Base-by-base conservation (phyloP, 2,888 invertebrate species). In the Dorcus parallelipipedus region DNA sequence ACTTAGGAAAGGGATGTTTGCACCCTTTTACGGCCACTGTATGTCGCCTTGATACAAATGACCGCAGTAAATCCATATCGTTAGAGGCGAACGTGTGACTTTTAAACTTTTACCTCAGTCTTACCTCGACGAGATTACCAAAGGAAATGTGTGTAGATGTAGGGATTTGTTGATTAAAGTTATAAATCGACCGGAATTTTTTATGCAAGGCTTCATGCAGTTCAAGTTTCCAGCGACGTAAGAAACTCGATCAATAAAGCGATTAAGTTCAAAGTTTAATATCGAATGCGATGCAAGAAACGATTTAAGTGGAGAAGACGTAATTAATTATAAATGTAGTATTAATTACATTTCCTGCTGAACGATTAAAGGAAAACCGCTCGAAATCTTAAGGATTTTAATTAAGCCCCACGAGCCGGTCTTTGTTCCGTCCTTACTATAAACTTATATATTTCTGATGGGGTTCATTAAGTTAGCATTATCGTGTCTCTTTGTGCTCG, bases 381-480 rank as follows among this genome's bases (percentile, higher is more conserved):
- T 42, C 14, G 42, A 14, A 42, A 42, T 42, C 14, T 20, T 42
- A 14, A 10, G 14, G 42, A 10, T 33, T 42, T 42, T 42, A 42
- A 42, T 42, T 42, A 42, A 42, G 10, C 8, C 14, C 14, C 2
- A 7, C 26, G 26, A 33, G 26, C 26, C 6, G 26, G 26, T 9
- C 10, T 42, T 42, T 42, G 42, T 17, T 10, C 42, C 42, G 10
- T 42, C 14, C 42, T 42, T 8, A 42, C 10, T 10, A 42, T 42
- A 14, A 42, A 42, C 42, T 42, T 42, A 42, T 42, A 33, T 33
- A 42, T 42, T 42, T 42, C 42, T 42, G 51, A 63, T 56, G 53
- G 51, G 54, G 54, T 63, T 63, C 61, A 63, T 63, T 63, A 63
- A 59, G 59, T 61, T 51, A 57, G 61, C 56, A 61, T 63, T 63